These are phyloP conservation scores for Diachasma alloeum DNA, from an alignment of 1,140 invertebrate species.

Conservation along the genomic window DNA sequence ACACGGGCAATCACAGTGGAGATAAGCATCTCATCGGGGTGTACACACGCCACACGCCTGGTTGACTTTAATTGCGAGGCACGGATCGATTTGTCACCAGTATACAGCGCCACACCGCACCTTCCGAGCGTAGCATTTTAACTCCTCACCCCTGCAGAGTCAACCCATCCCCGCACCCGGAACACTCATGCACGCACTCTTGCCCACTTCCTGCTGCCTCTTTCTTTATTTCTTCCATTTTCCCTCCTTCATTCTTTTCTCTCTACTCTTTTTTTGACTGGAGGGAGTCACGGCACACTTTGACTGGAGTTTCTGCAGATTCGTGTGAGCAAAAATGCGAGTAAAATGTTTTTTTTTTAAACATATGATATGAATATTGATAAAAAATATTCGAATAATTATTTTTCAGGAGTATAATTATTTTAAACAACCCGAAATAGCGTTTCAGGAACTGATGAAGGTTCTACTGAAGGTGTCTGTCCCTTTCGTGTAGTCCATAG, in stretches of 20 bases:
- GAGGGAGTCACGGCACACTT: neutral
- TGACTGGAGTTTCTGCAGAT: neutral
- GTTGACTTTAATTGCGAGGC: constrained; percentile 59
- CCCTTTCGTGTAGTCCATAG: no score
- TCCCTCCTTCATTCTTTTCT: neutral
- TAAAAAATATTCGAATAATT: no score
- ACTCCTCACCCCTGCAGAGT: neutral
- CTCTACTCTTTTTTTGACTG: neutral
- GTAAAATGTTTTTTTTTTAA: neutral
- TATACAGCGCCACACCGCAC: constrained; percentile 28
- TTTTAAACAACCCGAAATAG: no score
- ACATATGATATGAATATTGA: neutral
- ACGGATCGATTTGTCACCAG: constrained; percentile 61
- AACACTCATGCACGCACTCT: constrained; percentile 40
- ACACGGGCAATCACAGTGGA: constrained; percentile 48
- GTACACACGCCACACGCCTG: constrained; percentile 35
- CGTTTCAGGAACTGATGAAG: no score
- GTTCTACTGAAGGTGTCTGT: no score
- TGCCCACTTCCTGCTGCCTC: constrained; percentile 14
- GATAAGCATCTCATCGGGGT: constrained; percentile 53
- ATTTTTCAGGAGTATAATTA: no score
- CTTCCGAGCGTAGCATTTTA: neutral
- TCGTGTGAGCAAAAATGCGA: neutral
- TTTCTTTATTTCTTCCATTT: constrained; percentile 11
- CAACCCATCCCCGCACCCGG: neutral